Base-by-base conservation (phyloP, 2,797 vertebrate genomes). In the Anomalospiza imberbis region DNA sequence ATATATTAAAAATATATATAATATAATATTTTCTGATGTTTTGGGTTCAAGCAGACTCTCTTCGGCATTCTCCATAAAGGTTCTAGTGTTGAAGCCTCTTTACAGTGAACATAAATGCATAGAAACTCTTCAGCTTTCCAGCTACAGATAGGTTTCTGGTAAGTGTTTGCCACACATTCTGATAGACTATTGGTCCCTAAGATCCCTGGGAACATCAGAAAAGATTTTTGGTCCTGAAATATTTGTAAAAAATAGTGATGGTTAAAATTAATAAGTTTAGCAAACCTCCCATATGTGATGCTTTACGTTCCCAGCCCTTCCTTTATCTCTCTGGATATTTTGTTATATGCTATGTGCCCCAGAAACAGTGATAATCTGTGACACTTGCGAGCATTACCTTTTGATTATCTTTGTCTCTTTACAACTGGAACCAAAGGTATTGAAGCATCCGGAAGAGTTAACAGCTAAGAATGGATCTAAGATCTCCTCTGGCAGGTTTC, bases 271-370 rank as follows among this genome's bases (percentile, higher is more conserved):
- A 63, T 34, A 48, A 17, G 13, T 91, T 85, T 67, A 66, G 28
- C 36, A 77, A 83, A 74, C 11, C 7, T 81, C 10, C 13, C 1
- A 1, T 32, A 28, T 0, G 0, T 54, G 28, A n/a, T 66, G 17
- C 47, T 74, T 65, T 80, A 62, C 22, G 18, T 42, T 71, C 66
- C 40, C 48, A 60, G 18, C 18, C 42, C n/a, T n/a, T 66, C 9
- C 18, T 73, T 73, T 18, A 36, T 26, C 22, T 54, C n/a, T 78
- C 31, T 28, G 22, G 28, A 8, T 42, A 2, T 29, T 32, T 55
- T 0, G 0, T 26, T 63, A 9, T 32, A 16, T 68, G 29, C 32
- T 55, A 2, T 28, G 29, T 6, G 1, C 36, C 28, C 10, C 18
- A 77, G 48, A 48, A 21, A 7, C n/a, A 66, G 11, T 40, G 31